Evolutionary conservation across 2,888 invertebrate genomes (phyloP).

Genomic region (Limnephilus lunatus): DNA sequence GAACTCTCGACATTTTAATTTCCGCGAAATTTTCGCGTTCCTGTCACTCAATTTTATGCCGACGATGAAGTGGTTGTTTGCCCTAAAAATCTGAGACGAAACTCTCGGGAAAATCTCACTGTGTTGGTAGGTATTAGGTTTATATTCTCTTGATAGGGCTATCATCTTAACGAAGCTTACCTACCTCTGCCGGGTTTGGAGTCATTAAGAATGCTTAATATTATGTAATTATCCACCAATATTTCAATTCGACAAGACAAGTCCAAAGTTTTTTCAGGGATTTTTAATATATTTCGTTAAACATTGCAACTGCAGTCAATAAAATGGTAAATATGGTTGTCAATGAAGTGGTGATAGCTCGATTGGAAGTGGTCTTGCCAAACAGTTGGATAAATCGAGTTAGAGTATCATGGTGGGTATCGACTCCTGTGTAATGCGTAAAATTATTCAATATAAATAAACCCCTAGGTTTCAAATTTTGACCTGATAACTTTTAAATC

Average conservation of each 20-base stretch:
- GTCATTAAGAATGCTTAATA: not conserved
- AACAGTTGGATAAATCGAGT: too few relatives aligned
- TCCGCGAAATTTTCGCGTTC: not conserved
- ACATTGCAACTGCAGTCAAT: too few relatives aligned
- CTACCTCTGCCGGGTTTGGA: not conserved
- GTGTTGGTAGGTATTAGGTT: not conserved
- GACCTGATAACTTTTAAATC: too few relatives aligned
- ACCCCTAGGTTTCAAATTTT: too few relatives aligned
- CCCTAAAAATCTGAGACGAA: not conserved
- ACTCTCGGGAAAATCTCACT: not conserved
- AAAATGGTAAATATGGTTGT: too few relatives aligned
- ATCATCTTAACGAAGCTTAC: not conserved
- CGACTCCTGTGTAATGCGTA: too few relatives aligned
- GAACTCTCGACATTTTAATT: not conserved
- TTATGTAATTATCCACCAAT: not conserved
- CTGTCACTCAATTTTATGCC: not conserved
- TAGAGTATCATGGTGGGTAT: too few relatives aligned
- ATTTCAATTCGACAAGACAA: not conserved
- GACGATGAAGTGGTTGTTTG: not conserved
- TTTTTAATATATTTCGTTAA: too few relatives aligned
- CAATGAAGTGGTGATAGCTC: too few relatives aligned
- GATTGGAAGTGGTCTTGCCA: too few relatives aligned
- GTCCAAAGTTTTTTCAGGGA: too few relatives aligned
- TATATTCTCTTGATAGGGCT: not conserved
- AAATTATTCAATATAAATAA: too few relatives aligned